phyloP scores from a whole-genome alignment of 2,113 vertebrate species.

The Limanda limanda region DNA sequence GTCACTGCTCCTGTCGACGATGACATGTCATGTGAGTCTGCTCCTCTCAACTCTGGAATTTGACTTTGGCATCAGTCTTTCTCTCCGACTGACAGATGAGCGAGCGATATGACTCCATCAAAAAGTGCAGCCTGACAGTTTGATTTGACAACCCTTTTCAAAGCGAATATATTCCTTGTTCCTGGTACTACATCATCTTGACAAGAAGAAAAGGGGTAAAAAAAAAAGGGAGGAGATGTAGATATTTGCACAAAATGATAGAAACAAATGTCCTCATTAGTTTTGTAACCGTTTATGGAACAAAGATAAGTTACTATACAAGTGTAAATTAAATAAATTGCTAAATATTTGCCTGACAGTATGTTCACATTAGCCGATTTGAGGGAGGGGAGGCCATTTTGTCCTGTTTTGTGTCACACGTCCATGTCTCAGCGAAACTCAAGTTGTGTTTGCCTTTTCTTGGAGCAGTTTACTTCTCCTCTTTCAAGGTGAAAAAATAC shows the following conservation, averaged over 20 bases:
- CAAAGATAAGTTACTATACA: background rate
- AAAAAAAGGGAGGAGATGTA: slow-evolving; percentile 27
- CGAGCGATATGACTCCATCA: slow-evolving; percentile 75
- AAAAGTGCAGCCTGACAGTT: slow-evolving; percentile 78
- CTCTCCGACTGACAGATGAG: slow-evolving; percentile 77
- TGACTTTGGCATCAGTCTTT: slow-evolving; percentile 76
- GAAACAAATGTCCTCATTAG: slow-evolving; percentile 1
- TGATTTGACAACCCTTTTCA: slow-evolving; percentile 80
- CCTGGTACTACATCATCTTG: slow-evolving; percentile 76
- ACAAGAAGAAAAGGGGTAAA: slow-evolving; percentile 66
- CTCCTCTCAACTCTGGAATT: slow-evolving; percentile 68
- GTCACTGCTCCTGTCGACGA: slow-evolving; percentile 40
- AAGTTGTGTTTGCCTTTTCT: no score
- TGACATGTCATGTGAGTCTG: slow-evolving; percentile 68
- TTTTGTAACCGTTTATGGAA: background rate
- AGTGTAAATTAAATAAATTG: background rate
- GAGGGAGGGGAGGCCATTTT: no score
- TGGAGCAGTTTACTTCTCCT: no score
- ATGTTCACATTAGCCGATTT: no score
- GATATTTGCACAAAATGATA: slow-evolving; percentile 30
- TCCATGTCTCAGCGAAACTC: background rate
- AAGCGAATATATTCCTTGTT: slow-evolving; percentile 79
- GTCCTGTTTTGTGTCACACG: background rate
- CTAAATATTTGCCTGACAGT: background rate
- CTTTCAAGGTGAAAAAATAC: no score